Base-by-base conservation (phyloP, 2,113 vertebrate genomes). In the Eonycteris spelaea region DNA sequence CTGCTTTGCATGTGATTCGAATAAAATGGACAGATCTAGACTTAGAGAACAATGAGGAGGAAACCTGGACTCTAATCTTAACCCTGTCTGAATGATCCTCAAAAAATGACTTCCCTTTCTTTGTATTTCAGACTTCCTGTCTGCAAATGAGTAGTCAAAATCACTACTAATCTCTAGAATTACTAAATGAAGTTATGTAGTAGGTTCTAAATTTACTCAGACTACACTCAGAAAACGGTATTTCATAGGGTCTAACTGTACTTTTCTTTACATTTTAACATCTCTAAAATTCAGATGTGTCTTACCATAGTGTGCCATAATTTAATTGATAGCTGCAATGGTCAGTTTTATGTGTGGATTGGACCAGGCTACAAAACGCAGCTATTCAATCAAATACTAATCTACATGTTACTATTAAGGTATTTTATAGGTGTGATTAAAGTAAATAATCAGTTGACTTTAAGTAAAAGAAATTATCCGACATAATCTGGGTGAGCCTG, bases 161-260 rank as follows among this genome's bases (percentile, higher is more conserved):
- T 88, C 77, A 97, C 48, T 38, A 86, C 53, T 48, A 74, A 79
- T 57, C 28, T 90, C 85, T 65, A 87, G 30, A 96, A 68, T 86
- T 94, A 89, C 84, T 89, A 92, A 86, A 21, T 73, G 8, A 93
- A 90, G 43, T 74, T 70, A 94, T 33, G 15, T 22, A 48, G 33
- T 53, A 51, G 11, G 18, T 21, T 96, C 84, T 63, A 83, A 40
- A 95, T 83, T 85, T 95, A 78, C 21, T 87, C 70, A 87, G 3
- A n/a, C 33, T 28, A 79, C 16, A 90, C 53, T 43, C 61, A 94
- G 67, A 83, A 89, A 83, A 82, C 30, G 7, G 35, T 14, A 55
- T 35, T 67, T 94, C 79, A 71, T 2, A 43, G 16, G 71, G 21
- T 63, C 35, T 88, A 82, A 55, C 35, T 67, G 28, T 45, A 51